These are phyloP conservation scores for Conomelus anceps DNA, from an alignment of 2,888 invertebrate species.

Conservation along the genomic window DNA sequence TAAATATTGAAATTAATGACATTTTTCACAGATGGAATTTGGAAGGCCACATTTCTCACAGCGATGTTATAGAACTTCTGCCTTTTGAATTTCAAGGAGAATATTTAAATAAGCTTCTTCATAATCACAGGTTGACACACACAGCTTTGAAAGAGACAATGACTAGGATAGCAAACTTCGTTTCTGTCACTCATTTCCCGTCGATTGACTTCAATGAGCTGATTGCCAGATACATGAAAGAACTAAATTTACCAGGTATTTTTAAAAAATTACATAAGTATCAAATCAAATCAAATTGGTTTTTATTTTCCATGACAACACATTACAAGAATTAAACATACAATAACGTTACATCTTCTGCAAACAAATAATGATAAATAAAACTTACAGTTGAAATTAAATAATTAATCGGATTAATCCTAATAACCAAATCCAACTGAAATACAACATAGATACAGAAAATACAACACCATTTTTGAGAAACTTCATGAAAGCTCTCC, in stretches of 20 bases:
- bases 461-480: too few relatives aligned
- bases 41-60: conserved; percentile 37
- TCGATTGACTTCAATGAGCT: conserved; percentile 40
- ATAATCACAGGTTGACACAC: not conserved
- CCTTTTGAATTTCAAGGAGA: conserved; percentile 23
- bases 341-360: too few relatives aligned
- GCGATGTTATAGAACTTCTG: conserved; percentile 30
- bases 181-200: conserved; percentile 35
- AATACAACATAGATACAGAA: too few relatives aligned
- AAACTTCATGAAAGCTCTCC: too few relatives aligned
- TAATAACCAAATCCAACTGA: too few relatives aligned
- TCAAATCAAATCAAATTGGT: too few relatives aligned
- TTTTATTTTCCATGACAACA: too few relatives aligned
- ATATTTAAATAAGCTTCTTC: not conserved
- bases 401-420: too few relatives aligned
- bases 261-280: not conserved
- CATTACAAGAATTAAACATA: too few relatives aligned
- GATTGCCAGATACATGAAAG: conserved; percentile 41
- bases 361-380: too few relatives aligned
- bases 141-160: not conserved
- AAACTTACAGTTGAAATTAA: too few relatives aligned
- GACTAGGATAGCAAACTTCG: not conserved
- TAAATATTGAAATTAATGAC: not conserved
- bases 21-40: conserved; percentile 32
- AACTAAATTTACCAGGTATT: conserved; percentile 44